Base-by-base conservation (phyloP, 2,113 vertebrate genomes). In the Brienomyrus brachyistius region DNA sequence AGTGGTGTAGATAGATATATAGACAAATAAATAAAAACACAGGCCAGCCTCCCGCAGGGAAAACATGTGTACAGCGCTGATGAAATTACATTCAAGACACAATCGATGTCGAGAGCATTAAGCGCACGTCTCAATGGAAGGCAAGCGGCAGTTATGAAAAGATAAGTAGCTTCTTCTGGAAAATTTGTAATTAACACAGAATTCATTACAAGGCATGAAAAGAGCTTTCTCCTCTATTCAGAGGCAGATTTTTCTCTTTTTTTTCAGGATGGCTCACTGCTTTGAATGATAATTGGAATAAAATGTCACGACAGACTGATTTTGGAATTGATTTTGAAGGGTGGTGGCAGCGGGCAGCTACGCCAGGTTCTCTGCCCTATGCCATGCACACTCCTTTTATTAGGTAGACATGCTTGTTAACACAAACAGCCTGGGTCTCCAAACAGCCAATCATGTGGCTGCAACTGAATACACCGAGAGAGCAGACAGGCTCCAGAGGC, bases 181-280 rank as follows among this genome's bases (percentile, higher is more conserved):
- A 66, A 88, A 62, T 88, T 88, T 47, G 43, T 66, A 88, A 88
- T 88, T 88, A 88, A 88, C 52, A 87, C 51, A 45, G 56, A 88
- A 59, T 88, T 66, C 87, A 88, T 88, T 62, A 47, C 59, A 40
- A n/a, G 31, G 35, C 35, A n/a, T 2, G 35, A 40, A 62, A 19
- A 35, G 52, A 9, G 31, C 19, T 45, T 88, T 88, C 35, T 45
- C 85, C 40, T 43, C 40, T 47, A 54, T 88, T 88, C 87, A 66
- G 27, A 66, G 27, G 21, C 50, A 15, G 85, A 86, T 52, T 51
- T 59, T 87, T 87, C 31, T 31, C n/a, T 88, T 84, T 48, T 48
- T 48, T 47, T 87, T 87, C 54, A n/a, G 54, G 56, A 66, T 17
- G 56, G 40, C 35, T 62, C 2, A 4, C 31, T 43, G 35, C 56